These are phyloP conservation scores for Tachina lurida DNA, from an alignment of 2,888 invertebrate species.

Conservation along the genomic window DNA sequence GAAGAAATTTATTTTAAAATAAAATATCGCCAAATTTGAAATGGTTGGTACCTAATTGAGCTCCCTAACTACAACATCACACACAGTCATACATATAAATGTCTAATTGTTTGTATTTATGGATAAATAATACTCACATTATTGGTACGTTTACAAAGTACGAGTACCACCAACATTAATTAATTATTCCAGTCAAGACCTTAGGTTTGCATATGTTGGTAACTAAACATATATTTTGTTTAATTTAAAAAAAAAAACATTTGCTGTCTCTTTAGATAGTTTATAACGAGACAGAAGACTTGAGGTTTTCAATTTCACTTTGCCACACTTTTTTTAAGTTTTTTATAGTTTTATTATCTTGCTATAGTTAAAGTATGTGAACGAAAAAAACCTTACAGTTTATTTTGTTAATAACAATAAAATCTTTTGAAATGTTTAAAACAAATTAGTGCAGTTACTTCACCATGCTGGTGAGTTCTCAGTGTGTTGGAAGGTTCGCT, in stretches of 20 bases:
- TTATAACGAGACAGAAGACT: constrained; percentile 30
- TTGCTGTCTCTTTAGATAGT: constrained; percentile 24
- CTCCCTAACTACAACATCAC: not conserved
- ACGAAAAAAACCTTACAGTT: too few species aligned
- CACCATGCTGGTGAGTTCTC: too few species aligned
- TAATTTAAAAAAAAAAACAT: not conserved
- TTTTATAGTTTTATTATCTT: constrained; percentile 38
- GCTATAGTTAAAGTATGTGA: constrained; percentile 6
- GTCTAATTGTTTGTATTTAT: not conserved
- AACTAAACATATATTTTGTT: not conserved
- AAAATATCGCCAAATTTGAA: constrained; percentile 5
- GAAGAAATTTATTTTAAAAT: too few species aligned
- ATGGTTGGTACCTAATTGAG: not conserved
- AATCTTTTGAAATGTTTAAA: too few species aligned
- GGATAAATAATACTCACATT: not conserved
- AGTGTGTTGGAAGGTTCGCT: too few species aligned
- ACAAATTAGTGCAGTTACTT: too few species aligned
- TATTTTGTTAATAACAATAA: too few species aligned
- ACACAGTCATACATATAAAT: constrained; percentile 1
- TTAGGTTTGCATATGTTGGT: constrained; percentile 41
- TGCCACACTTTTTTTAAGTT: constrained; percentile 18
- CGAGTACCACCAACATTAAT: constrained; percentile 37
- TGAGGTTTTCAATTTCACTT: constrained; percentile 62
- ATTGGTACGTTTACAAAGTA: not conserved
- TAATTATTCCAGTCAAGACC: constrained; percentile 64